Base-by-base conservation (phyloP, 53 echinoderm and acorn worm species). In the Echinometra lucunter region DNA sequence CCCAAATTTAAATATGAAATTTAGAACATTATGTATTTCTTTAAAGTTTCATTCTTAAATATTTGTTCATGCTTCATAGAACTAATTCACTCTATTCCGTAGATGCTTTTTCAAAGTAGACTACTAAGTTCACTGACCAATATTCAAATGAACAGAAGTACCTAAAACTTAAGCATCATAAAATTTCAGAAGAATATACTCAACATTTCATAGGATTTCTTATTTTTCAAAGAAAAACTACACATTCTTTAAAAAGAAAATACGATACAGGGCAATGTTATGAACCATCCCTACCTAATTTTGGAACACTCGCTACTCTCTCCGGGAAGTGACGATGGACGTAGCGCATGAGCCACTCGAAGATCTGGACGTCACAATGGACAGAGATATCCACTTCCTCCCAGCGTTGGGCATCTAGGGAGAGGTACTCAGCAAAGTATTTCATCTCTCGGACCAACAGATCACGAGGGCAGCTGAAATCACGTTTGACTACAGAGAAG, bases 351-450 rank as follows among this genome's bases (percentile, higher is more conserved):
- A 99, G 57, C 99, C 99, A 99, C 69, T 99, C 97, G 95, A 99
- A 99, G 80, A 99, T 99, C 82, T 99, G 98, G 15, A 99, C 99
- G 80, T 99, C 99, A 88, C 99, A 98, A 78, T 99, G 98, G 9
- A 99, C 98, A 1, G 99, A 99, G 53, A 99, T 99, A 44, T 99
- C 99, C 37, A 99, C 99, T 74, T 99, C 99, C 72, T 99, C 99
- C 99, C 99, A 99, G 5, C 97, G 95, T 15, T 99, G 98, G 15
- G 99, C 96, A 16, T 99, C 99, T 18, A 94, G 95, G 21, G 99
- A 99, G 58, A 99, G 94, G 66, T 99, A 99, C 95, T 99, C 99
- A 0, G 99, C 96, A 92, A 99, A 99, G 89, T 99, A 99, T 23
- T 96, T 95, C 99, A 99, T 99, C 94, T 99, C 99, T 70, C 94